A percentile compares a stretch with the other conserved stretches of the same genome.
Evolutionary conservation across 2,113 vertebrate species (phyloP).

Genomic region (Pica pica): DNA sequence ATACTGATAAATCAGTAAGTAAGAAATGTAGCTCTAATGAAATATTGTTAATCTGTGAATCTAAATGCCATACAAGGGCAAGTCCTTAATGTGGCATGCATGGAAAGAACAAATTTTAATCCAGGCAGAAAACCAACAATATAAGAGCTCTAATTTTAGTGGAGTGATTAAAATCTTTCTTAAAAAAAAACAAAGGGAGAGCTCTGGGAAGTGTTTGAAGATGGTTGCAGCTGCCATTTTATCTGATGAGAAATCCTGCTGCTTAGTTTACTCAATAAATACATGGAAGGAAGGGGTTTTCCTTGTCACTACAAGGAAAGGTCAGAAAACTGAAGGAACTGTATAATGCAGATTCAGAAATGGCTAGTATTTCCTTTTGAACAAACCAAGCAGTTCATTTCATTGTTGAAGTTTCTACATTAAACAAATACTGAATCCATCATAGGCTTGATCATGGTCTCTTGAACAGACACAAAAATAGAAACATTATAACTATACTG

Average conservation of each 20-base stretch:
- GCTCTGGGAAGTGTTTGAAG: neutral
- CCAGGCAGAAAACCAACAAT: neutral
- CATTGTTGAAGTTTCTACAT: neutral
- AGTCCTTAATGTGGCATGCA: neutral
- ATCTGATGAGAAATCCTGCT: neutral
- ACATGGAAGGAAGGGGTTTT: neutral
- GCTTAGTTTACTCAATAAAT: neutral
- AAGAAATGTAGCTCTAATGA: neutral
- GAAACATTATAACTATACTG: neutral
- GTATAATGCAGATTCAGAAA: neutral
- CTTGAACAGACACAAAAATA: neutral
- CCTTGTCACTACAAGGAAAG: neutral
- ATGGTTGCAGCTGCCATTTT: neutral
- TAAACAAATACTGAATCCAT: neutral
- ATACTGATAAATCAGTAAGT: neutral
- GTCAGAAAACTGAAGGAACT: neutral
- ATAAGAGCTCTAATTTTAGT: neutral
- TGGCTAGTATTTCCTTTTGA: neutral
- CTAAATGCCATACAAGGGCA: neutral
- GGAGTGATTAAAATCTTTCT: neutral
- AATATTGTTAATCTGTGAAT: neutral
- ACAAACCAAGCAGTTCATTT: neutral
- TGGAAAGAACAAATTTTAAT: neutral
- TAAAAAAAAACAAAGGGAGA: neutral
- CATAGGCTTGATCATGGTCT: neutral